A percentile compares a stretch with the other conserved stretches of the same genome.
These are phyloP conservation scores for Xylocampa areola DNA, from an alignment of 2,888 invertebrate genomes.

Conservation along the genomic window DNA sequence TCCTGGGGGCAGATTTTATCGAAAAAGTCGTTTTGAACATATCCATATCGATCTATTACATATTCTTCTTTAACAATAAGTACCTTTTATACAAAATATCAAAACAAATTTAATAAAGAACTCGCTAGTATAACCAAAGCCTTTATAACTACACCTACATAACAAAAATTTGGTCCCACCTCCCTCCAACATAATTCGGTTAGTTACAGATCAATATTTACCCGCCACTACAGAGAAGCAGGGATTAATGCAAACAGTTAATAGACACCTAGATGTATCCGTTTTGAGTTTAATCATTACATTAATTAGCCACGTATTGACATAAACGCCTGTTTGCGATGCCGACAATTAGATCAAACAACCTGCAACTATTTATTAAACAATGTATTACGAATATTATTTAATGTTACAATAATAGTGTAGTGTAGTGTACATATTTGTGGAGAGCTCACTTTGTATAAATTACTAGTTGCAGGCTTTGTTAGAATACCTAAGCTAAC, in stretches of 20 bases:
- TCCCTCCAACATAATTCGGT: conserved; percentile 39
- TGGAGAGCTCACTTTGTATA: conserved; percentile 32
- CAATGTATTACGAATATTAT: conserved; percentile 62
- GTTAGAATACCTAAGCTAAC: conserved; percentile 16
- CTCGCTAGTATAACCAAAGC: too few species aligned
- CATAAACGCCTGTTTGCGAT: conserved; percentile 79
- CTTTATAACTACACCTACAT: conserved; percentile 35
- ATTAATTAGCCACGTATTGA: conserved; percentile 87
- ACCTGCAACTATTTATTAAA: conserved; percentile 77
- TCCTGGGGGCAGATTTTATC: too few species aligned
- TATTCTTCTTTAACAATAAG: too few species aligned
- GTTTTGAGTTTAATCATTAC: conserved; percentile 84
- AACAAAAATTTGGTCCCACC: conserved; percentile 16
- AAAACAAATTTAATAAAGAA: too few species aligned
- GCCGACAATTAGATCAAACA: conserved; percentile 84
- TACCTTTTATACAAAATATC: too few species aligned
- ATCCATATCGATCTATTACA: too few species aligned
- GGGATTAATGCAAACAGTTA: conserved; percentile 75
- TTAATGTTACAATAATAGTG: conserved; percentile 44
- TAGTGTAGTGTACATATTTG: conserved; percentile 36
- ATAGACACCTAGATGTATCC: conserved; percentile 80
- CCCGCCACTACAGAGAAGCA: conserved; percentile 57
- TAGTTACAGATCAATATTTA: conserved; percentile 62
- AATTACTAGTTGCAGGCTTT: conserved; percentile 27
- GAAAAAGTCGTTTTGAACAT: too few species aligned